Evolutionary conservation across 2,113 vertebrate species (phyloP).

Genomic region (Illadopsis cleaveri): DNA sequence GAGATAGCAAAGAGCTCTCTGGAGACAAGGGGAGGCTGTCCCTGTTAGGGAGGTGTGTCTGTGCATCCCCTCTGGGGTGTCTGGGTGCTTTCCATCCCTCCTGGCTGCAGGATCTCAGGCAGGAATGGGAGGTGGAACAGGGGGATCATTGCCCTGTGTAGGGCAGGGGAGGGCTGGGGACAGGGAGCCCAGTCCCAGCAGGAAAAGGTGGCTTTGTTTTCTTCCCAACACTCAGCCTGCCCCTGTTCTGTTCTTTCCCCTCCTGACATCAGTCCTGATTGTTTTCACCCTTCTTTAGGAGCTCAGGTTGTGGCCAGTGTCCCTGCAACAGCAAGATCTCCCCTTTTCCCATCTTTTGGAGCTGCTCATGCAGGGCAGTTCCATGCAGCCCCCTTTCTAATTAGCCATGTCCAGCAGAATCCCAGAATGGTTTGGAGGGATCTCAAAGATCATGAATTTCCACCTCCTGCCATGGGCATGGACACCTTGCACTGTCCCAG

Average conservation of each 20-base stretch:
- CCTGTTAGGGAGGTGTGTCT: neutral
- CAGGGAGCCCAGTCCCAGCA: neutral
- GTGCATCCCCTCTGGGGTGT: neutral
- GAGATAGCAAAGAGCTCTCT: neutral
- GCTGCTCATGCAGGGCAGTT: neutral
- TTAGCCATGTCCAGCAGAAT: neutral
- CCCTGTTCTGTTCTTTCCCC: neutral
- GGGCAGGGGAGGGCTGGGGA: neutral
- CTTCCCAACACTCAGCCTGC: neutral
- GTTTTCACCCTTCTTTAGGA: neutral
- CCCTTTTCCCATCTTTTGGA: neutral
- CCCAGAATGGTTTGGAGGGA: neutral
- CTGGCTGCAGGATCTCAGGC: neutral
- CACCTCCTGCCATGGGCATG: neutral
- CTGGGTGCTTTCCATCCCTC: neutral
- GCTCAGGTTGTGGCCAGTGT: neutral
- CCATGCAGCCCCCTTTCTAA: no score
- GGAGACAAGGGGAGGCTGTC: neutral
- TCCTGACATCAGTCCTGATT: neutral
- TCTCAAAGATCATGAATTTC: accelerated
- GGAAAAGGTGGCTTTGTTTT: neutral
- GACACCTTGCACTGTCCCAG: neutral
- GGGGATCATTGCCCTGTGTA: neutral
- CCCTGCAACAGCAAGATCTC: neutral
- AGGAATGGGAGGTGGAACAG: neutral